A percentile compares a stretch with the other conserved stretches of the same genome.
Evolutionary conservation across 2,797 vertebrate genomes (phyloP).

Genomic region (Gambusia yucatana): DNA sequence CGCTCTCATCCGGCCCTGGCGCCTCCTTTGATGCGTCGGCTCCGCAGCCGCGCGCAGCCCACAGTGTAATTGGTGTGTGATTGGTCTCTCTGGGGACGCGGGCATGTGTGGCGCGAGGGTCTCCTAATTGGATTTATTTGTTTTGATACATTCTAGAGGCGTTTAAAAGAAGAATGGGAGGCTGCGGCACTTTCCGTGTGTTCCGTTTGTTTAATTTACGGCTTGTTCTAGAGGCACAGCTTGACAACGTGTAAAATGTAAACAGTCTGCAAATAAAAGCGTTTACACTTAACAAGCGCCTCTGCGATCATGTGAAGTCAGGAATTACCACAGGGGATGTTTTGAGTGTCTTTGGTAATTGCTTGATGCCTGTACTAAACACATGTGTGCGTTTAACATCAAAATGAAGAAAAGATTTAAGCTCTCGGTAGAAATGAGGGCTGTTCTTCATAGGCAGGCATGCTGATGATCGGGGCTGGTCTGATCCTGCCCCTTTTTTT

Average conservation of each 20-base stretch:
- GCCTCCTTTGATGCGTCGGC: conserved; percentile 69
- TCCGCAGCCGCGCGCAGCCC: conserved; percentile 67
- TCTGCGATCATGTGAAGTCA: neutral
- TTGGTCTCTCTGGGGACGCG: conserved; percentile 74
- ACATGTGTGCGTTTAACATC: neutral
- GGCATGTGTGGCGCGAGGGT: conserved; percentile 72
- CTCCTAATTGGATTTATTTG: conserved; percentile 80
- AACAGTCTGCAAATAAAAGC: conserved; percentile 27
- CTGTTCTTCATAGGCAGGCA: neutral
- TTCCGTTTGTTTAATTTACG: conserved; percentile 52
- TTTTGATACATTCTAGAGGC: conserved; percentile 77
- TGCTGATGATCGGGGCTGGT: conserved; percentile 1
- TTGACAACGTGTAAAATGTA: conserved; percentile 13
- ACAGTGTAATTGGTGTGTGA: conserved; percentile 81
- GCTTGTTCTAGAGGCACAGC: conserved; percentile 32
- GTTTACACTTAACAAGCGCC: conserved; percentile 12
- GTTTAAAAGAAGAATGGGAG: conserved; percentile 47
- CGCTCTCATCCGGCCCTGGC: conserved; percentile 69
- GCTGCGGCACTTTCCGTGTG: conserved; percentile 37
- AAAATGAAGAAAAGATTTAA: neutral
- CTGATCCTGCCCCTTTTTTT: neutral
- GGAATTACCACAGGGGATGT: neutral
- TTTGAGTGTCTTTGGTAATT: conserved; percentile 4
- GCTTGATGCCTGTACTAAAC: neutral
- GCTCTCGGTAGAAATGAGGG: neutral